Base-by-base conservation (phyloP, 2,113 vertebrate species). In the Peromyscus maniculatus region DNA sequence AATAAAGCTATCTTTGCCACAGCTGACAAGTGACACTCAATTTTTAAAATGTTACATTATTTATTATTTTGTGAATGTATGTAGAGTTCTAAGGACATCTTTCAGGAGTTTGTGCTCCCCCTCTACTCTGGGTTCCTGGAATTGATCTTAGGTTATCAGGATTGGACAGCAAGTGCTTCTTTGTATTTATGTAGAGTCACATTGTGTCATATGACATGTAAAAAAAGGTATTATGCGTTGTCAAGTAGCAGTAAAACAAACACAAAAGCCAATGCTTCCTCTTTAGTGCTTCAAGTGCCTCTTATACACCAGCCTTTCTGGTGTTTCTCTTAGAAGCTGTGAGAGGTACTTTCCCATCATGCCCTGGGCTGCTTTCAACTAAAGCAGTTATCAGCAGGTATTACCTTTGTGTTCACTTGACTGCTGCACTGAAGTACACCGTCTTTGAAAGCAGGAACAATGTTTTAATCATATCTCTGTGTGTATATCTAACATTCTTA, bases 381-480 rank as follows among this genome's bases (percentile, higher is more conserved):
- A 11, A 8, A 95, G 72, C 2, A 31, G 7, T 77, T 49, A 83
- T 33, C 71, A 88, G 69, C 39, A 82, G 26, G 36, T 49, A 67
- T 22, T 67, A 26, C 49, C 36, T 72, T 96, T 87, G 52, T 89
- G 33, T 74, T 78, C 86, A 59, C 78, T 67, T 95, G 52, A 87
- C 46, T 62, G 31, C 7, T 4, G 62, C 28, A 28, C 33, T 92
- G 64, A 95, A 87, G 22, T 55, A 33, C 7, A 46, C 67, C 3
- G 2, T 59, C 26, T 86, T 66, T 91, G 80, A 82, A 67, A 94
- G 36, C 16, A 94, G 28, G n/a, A 31, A 88, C 16, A 62, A 91
- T 69, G 13, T 78, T 93, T 83, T 83, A 43, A 59, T 88, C 19
- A 28, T 83, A 91, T 91, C 31, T 93, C 13, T 89, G 3, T 72